Conservation (phyloP, 92 coral and sea anemone species). For the Porites lobata region DNA sequence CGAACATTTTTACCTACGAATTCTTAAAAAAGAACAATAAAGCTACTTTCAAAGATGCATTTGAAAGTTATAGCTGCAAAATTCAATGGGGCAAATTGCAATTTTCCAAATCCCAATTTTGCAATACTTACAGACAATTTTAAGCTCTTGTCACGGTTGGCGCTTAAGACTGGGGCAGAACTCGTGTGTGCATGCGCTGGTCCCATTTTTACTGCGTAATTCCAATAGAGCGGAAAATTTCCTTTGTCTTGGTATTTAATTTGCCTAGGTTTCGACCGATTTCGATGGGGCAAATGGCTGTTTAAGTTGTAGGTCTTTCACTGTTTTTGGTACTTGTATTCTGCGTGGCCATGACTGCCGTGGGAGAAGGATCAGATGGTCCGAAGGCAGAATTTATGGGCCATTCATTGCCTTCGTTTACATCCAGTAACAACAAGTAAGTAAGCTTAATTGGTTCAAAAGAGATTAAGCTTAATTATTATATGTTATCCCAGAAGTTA, state of each 20-base stretch:
- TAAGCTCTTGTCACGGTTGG: neutral
- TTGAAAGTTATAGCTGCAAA: neutral
- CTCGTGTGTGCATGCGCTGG: neutral
- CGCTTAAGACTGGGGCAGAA: neutral
- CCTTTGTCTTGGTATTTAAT: conserved; percentile 24
- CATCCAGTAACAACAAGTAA: conserved; percentile 37
- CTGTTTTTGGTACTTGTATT: neutral
- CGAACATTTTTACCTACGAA: neutral
- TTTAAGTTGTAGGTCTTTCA: conserved; percentile 12
- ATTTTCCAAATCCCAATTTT: neutral
- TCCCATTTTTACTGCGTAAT: conserved; percentile 12
- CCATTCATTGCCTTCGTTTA: conserved; percentile 8
- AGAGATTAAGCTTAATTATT: too few species aligned
- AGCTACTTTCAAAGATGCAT: neutral
- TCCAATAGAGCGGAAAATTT: conserved; percentile 26
- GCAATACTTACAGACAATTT: neutral
- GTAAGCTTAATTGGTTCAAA: neutral
- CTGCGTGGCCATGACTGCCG: conserved; percentile 24
- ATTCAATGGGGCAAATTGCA: neutral
- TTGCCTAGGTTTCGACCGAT: conserved; percentile 16
- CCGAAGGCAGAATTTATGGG: conserved; percentile 15
- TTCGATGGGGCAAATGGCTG: conserved; percentile 30
- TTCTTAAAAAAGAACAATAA: neutral
- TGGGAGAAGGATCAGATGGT: conserved; percentile 30
- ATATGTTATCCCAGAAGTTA: too few species aligned